These are phyloP conservation scores for Ondatra zibethicus DNA, from an alignment of 2,113 vertebrate genomes.

Conservation along the genomic window DNA sequence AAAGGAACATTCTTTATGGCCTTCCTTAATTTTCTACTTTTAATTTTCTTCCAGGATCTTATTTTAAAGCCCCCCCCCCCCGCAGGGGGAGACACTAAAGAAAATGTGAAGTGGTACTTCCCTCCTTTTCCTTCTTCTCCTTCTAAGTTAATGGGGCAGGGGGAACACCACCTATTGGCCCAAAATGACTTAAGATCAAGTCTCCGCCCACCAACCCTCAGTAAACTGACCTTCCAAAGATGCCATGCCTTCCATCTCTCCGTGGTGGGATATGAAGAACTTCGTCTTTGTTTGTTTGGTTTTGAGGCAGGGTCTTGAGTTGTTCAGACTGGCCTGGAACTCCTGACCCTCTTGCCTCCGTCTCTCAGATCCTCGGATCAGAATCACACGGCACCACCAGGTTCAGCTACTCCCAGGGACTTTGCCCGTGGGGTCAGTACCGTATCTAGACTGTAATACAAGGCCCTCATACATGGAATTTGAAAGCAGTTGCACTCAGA, in stretches of 20 bases:
- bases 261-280: background rate
- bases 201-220: background rate
- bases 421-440: background rate
- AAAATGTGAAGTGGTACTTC: background rate
- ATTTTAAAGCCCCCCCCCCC: background rate
- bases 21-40: background rate
- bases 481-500: background rate
- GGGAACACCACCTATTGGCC: background rate
- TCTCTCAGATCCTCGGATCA: background rate
- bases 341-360: background rate
- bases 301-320: background rate
- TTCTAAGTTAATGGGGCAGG: background rate
- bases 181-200: background rate
- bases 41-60: slow-evolving; percentile 30
- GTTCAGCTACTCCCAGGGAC: background rate
- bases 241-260: background rate
- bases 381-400: background rate
- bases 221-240: background rate
- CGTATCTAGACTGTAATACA: background rate
- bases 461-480: background rate
- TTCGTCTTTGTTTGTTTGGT: background rate
- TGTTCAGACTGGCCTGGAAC: background rate
- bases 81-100: background rate
- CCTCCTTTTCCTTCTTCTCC: background rate
- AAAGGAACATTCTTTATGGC: background rate